Evolutionary conservation across 2,113 vertebrate genomes (phyloP).

Genomic region (Origma solitaria): DNA sequence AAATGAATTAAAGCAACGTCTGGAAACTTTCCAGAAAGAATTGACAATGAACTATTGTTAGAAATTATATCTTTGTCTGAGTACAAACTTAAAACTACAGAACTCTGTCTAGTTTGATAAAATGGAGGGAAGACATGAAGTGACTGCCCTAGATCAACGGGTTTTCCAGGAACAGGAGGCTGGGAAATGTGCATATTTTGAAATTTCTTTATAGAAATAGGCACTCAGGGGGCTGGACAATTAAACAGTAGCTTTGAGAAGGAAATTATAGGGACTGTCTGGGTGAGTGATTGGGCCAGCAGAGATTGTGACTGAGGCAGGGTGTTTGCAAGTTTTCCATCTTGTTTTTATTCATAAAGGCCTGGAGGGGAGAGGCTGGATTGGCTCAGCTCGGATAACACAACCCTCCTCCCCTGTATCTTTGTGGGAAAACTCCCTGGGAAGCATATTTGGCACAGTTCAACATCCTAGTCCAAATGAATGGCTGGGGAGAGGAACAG

Average conservation of each 20-base stretch:
- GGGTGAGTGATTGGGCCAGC: neutral
- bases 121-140: neutral
- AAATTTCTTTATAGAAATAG: neutral
- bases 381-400: neutral
- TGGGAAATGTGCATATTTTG: neutral
- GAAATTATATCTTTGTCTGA: neutral
- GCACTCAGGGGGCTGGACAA: neutral
- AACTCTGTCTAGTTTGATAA: neutral
- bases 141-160: neutral
- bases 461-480: slow-evolving; percentile 13
- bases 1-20: slow-evolving; percentile 30
- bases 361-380: neutral
- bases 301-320: neutral
- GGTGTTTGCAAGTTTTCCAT: neutral
- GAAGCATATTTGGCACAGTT: slow-evolving; percentile 37
- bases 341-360: neutral
- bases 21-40: slow-evolving; percentile 19
- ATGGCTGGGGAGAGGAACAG: slow-evolving; percentile 44
- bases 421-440: neutral
- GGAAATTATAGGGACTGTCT: neutral
- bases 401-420: neutral
- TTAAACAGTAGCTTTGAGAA: neutral
- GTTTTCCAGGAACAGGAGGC: neutral
- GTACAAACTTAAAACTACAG: neutral
- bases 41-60: neutral